Evolutionary conservation across 2,113 vertebrate genomes (phyloP), one percentile per base, ranked within the genome.

Genomic region (Oreotrochilus melanogaster): DNA sequence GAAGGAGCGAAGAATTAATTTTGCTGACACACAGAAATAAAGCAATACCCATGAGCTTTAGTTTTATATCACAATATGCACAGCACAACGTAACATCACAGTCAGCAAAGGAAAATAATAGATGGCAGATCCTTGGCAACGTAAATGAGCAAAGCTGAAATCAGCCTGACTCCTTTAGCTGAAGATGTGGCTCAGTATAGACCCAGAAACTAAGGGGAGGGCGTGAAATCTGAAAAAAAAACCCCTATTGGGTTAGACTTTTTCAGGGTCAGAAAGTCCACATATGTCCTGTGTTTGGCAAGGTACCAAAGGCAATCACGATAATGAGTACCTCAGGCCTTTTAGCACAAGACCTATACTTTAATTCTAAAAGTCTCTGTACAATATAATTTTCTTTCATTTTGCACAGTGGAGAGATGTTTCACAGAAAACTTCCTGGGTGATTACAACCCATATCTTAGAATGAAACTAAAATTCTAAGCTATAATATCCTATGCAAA

Each of bases 171-270:
- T 48, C 7, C 31, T 37, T 28, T 43, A 88, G 48, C 48, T 37
- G 62, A 56, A 82, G n/a, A 16, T 47, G 48, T 51, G 78, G 37
- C 39, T 88, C 45, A 23, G 0, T 18, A 25, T 1, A 43, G 53
- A 72, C 31, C 24, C 0, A 0, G 6, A 0, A 0, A 33, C 10
- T 28, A 56, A 71, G 17, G 11, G 11, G 15, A 75, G 14, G 23
- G 16, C 5, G 0, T 25, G 31, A 75, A 71, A 75, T 42, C 43
- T 45, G 42, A 51, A 61, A 60, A 79, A 14, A 39, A 39, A 39
- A 12, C 4, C 39, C 1, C 6, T 9, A 4, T 14, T 64, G 11
- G 2, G 1, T 56, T 72, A 48, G 37, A 33, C 1, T 2, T 51
- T 76, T 86, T 57, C 50, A 33, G 54, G 22, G 45, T 57, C 64